Evolutionary conservation across 2,113 vertebrate genomes (phyloP).

Genomic region (Tachysurus fulvidraco): DNA sequence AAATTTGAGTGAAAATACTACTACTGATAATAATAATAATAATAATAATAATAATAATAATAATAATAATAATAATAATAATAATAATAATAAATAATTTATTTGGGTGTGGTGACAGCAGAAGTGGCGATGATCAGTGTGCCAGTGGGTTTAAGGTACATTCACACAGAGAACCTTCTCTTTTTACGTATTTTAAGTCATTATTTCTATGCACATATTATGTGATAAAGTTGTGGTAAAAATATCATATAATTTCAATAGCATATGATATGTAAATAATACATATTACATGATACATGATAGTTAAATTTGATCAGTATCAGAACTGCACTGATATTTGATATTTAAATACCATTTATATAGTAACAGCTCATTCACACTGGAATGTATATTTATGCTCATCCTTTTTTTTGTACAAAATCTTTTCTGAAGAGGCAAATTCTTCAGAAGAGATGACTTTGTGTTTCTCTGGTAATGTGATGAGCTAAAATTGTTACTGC

Average conservation of each 20-base stretch:
- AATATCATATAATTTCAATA: neutral
- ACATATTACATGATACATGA: neutral
- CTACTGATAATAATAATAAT: too few relatives aligned
- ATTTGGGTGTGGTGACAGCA: neutral
- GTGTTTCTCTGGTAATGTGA: too few relatives aligned
- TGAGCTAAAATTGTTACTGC: too few relatives aligned
- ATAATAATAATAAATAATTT: too few relatives aligned
- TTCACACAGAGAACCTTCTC: neutral
- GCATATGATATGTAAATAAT: too few relatives aligned
- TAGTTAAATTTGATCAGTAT: neutral
- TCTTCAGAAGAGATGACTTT: too few relatives aligned
- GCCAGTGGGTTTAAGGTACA: neutral
- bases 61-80: too few relatives aligned
- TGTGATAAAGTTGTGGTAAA: neutral
- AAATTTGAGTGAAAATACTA: neutral
- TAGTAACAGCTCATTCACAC: too few relatives aligned
- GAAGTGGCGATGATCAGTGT: neutral
- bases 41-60: neutral
- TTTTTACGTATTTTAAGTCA: neutral
- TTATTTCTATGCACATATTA: neutral
- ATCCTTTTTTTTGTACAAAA: too few relatives aligned
- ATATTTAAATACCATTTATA: neutral
- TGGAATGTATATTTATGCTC: too few relatives aligned
- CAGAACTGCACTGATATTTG: neutral
- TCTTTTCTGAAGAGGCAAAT: too few relatives aligned